Base-by-base conservation (phyloP, 2,888 invertebrate genomes). In the Keiferia lycopersicella region DNA sequence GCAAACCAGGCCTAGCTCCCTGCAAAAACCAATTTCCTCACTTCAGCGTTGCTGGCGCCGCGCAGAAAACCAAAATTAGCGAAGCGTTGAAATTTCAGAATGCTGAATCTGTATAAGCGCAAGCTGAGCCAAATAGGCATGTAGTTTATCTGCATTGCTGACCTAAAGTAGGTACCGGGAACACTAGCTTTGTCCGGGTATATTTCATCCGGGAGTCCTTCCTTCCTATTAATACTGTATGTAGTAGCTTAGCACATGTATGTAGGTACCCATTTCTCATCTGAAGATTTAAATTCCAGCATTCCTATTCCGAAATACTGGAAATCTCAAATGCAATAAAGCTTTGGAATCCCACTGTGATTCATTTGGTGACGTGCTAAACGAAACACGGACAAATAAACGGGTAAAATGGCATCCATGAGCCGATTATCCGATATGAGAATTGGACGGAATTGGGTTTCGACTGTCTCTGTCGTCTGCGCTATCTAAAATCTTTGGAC, bases 351-450 rank as follows among this genome's bases (percentile, higher is more conserved):
- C 50, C 51, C n/a, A n/a, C n/a, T n/a, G n/a, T 30, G 53, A 26
- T 61, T 60, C 20, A 11, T 41, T 45, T 64, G 20, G 12, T 14
- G 38, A 50, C 22, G 65, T 58, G 51, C 38, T 38, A 72, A 69
- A 30, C 34, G 48, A 73, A 71, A 75, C 68, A 73, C 69, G 69
- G 71, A 71, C 72, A 71, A 76, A 73, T 72, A 72, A 71, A 73
- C 66, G 60, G 63, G 71, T 69, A 75, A 77, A 76, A 80, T 81
- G 79, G 83, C 82, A 82, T 78, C 75, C 50, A 34, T 76, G 78
- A 84, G 80, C 82, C 83, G 86, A 86, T 87, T 83, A 87, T 83
- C 78, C 81, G 79, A 82, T 83, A 85, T 83, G 83, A 81, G 84
- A 82, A 79, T 79, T 76, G 72, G 73, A 67, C 74, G 78, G 76